Evolutionary conservation across 2,888 invertebrate species (phyloP).

Genomic region (Agrotis segetum): DNA sequence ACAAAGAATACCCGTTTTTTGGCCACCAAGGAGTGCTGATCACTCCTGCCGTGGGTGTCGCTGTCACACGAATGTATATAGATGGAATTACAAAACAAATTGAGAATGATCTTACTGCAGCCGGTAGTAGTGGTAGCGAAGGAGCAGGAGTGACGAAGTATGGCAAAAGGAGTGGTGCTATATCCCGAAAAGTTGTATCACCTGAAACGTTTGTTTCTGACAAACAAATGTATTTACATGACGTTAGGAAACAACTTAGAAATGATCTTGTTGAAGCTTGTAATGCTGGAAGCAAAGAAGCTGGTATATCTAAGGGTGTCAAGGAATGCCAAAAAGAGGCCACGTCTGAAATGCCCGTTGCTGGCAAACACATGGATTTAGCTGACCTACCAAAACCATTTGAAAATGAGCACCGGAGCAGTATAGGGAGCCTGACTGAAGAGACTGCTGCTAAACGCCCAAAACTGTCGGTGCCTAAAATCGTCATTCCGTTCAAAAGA

Average conservation of each 20-base stretch:
- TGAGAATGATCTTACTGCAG: not conserved
- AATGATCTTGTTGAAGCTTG: too few species aligned
- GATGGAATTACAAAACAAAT: not conserved
- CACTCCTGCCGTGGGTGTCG: too few species aligned
- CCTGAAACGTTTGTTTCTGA: not conserved
- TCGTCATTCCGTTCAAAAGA: not conserved
- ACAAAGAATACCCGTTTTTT: too few species aligned
- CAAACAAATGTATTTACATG: too few species aligned
- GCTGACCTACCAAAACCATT: not conserved
- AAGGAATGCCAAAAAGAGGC: not conserved
- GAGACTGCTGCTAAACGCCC: not conserved
- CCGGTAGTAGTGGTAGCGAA: not conserved
- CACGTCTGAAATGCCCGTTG: not conserved
- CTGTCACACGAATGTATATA: not conserved
- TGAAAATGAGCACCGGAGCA: not conserved
- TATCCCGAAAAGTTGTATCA: not conserved
- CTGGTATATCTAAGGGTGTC: too few species aligned
- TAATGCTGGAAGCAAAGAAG: too few species aligned
- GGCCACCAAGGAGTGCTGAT: too few species aligned
- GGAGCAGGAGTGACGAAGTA: not conserved
- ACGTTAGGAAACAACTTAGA: too few species aligned
- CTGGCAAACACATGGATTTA: conserved; percentile 1
- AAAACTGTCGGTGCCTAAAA: not conserved
- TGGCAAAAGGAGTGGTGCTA: not conserved
- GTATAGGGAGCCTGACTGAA: not conserved